Conservation (phyloP, 2,888 invertebrate species). For the Diarsia mendica region DNA sequence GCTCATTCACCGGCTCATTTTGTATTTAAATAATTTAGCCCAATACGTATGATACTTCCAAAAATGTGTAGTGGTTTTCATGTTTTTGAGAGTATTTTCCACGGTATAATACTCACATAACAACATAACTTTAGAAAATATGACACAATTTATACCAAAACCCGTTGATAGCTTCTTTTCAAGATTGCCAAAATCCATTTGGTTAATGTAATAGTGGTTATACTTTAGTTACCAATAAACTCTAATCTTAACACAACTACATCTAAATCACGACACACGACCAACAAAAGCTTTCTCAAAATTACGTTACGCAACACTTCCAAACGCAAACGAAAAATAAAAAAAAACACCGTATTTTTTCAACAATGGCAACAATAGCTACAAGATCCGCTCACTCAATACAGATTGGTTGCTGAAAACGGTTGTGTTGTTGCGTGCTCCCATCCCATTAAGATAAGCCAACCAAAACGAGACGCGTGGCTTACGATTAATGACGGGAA, state of each 20-base stretch:
- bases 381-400: slow-evolving; percentile 68
- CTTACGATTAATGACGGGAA: slow-evolving; percentile 81
- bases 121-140: not conserved
- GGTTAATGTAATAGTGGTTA: slow-evolving; percentile 4
- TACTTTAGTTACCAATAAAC: slow-evolving; percentile 17
- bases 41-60: not conserved
- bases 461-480: slow-evolving; percentile 79
- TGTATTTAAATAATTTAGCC: not conserved
- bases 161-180: not conserved
- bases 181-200: slow-evolving; percentile 5
- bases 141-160: not conserved
- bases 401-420: slow-evolving; percentile 71
- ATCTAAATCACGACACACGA: slow-evolving; percentile 25
- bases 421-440: slow-evolving; percentile 78
- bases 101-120: not conserved
- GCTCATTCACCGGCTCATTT: not conserved
- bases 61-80: not conserved
- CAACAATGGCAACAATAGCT: slow-evolving; percentile 58
- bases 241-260: slow-evolving; percentile 8
- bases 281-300: slow-evolving; percentile 43
- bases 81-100: not conserved
- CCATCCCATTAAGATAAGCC: slow-evolving; percentile 82
- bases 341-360: slow-evolving; percentile 47
- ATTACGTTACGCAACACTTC: slow-evolving; percentile 48
- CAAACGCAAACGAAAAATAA: slow-evolving; percentile 32